Evolutionary conservation across 2,113 vertebrate species (phyloP), one percentile per base, ranked within the genome.

Genomic region (Sander vitreus): DNA sequence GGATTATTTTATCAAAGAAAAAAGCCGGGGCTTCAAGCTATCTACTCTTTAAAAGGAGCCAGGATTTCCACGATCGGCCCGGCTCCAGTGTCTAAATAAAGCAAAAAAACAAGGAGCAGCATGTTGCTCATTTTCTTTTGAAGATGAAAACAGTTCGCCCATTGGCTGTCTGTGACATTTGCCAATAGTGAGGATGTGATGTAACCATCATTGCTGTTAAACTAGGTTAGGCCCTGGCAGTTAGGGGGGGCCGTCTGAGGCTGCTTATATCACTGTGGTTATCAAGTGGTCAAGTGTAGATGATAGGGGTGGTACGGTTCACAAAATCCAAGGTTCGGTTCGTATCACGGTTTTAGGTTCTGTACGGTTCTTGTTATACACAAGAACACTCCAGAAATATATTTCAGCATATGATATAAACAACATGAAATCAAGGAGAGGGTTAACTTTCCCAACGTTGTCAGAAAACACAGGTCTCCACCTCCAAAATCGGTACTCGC

Each of bases 81-180:
- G 6, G 11, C 30, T 21, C 12, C 4, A 3, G 10, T 39, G 47
- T 60, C 65, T 59, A 59, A 68, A 68, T 68, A 68, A 77, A 60
- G 65, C 30, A 27, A 19, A 13, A n/a, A 70, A n/a, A 63, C 23
- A 71, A 18, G 23, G 4, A 60, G 45, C n/a, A n/a, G 51, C 63
- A 6, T 2, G 4, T 18, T 23, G 19, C 7, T 68, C 2, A 53
- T 53, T 18, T 33, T 62, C 13, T 36, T 74, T 51, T 53, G 18
- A 59, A 43, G n/a, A 23, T 51, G 2, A 77, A 30, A 30, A 80
- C 83, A 80, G 62, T 36, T 83, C 8, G 3, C 71, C 82, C 80
- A 76, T 71, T 65, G 80, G 84, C 86, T 57, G 80, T 60, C 18
- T 59, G 70, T 89, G 84, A 89, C 90, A 89, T 90, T 89, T 85